Conservation (phyloP, 2,797 vertebrate genomes). For the Microctenopoma stevenorrisi region DNA sequence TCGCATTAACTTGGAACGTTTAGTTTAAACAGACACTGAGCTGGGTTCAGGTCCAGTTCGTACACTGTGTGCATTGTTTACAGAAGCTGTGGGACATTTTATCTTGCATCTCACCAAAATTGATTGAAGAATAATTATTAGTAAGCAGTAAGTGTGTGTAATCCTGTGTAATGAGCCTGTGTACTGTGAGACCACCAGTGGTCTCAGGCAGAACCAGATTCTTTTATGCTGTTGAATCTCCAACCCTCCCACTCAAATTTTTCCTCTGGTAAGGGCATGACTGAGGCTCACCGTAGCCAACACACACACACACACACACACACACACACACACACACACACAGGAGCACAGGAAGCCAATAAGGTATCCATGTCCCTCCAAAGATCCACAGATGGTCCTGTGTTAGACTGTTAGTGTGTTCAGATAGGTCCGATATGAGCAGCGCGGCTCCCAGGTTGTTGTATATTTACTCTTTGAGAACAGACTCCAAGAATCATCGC, state of each 20-base stretch:
- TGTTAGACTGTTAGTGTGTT: constrained; percentile 62
- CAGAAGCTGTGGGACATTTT: constrained; percentile 20
- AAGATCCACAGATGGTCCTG: constrained; percentile 60
- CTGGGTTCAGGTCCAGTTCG: constrained; percentile 74
- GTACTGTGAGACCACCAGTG: constrained; percentile 49
- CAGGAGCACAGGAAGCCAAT: constrained; percentile 54
- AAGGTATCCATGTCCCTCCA: constrained; percentile 54
- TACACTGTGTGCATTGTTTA: constrained; percentile 35
- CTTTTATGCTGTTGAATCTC: constrained; percentile 27
- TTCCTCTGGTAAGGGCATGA: constrained; percentile 51
- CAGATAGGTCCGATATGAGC: constrained; percentile 59
- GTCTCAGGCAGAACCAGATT: constrained; percentile 55
- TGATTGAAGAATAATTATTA: constrained; percentile 29
- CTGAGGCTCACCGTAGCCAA: constrained; percentile 35
- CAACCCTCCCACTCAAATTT: constrained; percentile 32
- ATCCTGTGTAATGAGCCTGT: constrained; percentile 25
- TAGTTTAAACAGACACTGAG: constrained; percentile 78
- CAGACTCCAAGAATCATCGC: constrained; percentile 35
- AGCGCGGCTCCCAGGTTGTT: constrained; percentile 53
- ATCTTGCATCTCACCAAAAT: constrained; percentile 18
- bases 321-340: constrained; percentile 54
- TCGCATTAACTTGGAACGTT: constrained; percentile 78
- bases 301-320: constrained; percentile 54
- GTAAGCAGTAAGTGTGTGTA: constrained; percentile 12
- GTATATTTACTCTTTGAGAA: constrained; percentile 65